These are phyloP conservation scores for Patagioenas fasciata DNA, from an alignment of 2,113 vertebrate species.

Conservation along the genomic window DNA sequence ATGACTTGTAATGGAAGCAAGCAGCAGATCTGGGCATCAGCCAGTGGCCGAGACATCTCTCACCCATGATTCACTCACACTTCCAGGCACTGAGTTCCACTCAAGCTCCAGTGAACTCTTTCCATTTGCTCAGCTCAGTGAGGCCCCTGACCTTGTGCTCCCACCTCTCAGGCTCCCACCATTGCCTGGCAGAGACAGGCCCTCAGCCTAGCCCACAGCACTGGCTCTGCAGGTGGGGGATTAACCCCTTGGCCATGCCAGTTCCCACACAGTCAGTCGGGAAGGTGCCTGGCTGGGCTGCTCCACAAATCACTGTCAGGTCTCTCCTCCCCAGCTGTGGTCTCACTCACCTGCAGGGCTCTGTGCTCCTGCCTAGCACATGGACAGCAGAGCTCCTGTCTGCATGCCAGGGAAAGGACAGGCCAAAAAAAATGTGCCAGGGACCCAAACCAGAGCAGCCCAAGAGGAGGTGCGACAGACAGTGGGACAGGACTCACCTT, in stretches of 20 bases:
- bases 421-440: neutral
- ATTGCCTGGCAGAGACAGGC: neutral
- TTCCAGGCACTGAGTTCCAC: neutral
- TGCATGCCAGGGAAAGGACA: neutral
- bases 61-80: slow-evolving; percentile 20
- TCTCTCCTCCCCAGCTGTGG: neutral
- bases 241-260: slow-evolving; percentile 24
- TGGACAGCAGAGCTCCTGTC: neutral
- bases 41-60: neutral
- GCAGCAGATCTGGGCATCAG: neutral
- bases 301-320: slow-evolving; percentile 35
- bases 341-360: neutral
- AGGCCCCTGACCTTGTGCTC: slow-evolving; percentile 35
- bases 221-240: slow-evolving; percentile 20
- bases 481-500: slow-evolving; percentile 65
- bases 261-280: neutral
- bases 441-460: neutral
- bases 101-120: slow-evolving; percentile 44
- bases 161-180: neutral
- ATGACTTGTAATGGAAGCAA: neutral
- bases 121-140: slow-evolving; percentile 13
- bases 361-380: neutral
- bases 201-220: neutral
- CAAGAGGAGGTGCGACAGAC: neutral
- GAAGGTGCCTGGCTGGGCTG: neutral